A percentile compares a stretch with the other conserved stretches of the same genome.
Evolutionary conservation across 1,140 invertebrate species (phyloP).

Genomic region (Drosophila watanabei): DNA sequence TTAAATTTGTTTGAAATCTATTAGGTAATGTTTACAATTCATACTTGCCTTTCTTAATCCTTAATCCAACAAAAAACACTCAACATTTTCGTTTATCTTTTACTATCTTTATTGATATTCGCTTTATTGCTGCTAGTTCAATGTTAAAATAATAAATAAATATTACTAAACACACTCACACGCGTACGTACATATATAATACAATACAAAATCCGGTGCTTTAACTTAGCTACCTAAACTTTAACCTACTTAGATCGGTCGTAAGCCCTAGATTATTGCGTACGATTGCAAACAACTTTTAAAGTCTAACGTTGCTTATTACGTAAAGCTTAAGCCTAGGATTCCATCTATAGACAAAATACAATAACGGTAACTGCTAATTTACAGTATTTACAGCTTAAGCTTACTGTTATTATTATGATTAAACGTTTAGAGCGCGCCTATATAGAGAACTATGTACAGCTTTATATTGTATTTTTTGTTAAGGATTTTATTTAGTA

Average conservation of each 20-base stretch:
- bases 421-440: constrained; percentile 37
- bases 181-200: constrained; percentile 51
- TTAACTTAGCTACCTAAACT: constrained; percentile 32
- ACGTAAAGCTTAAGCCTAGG: constrained; percentile 1
- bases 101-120: constrained; percentile 70
- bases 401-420: constrained; percentile 1
- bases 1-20: too few relatives aligned
- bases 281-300: constrained; percentile 65
- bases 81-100: constrained; percentile 26
- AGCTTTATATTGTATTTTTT: constrained; percentile 20
- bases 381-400: constrained; percentile 79
- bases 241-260: constrained; percentile 19
- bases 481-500: neutral
- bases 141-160: constrained; percentile 78
- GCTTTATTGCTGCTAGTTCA: constrained; percentile 77
- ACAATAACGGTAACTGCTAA: constrained; percentile 80
- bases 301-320: constrained; percentile 52
- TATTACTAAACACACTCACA: constrained; percentile 57
- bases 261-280: constrained; percentile 44
- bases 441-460: constrained; percentile 63
- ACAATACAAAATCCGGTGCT: constrained; percentile 49
- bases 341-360: constrained; percentile 66
- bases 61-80: neutral
- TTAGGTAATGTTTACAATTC: too few relatives aligned
- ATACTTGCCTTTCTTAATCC: neutral